A percentile compares a stretch with the other conserved stretches of the same genome.
Evolutionary conservation across 2,888 invertebrate species (phyloP).

Genomic region (Drosophila cognata): DNA sequence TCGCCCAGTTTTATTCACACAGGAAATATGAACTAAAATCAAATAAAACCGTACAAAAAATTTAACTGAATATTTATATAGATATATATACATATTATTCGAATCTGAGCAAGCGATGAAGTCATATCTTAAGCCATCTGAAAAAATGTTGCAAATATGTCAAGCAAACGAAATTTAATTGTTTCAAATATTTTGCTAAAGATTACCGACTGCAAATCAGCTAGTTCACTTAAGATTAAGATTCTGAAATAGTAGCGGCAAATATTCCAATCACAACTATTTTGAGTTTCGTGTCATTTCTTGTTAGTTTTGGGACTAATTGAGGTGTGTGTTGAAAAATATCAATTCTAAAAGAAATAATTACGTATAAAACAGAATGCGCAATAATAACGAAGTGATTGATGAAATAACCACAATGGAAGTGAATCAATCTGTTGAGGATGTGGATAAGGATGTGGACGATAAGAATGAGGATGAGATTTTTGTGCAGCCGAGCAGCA

Average conservation of each 20-base stretch:
- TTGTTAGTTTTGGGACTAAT: background rate
- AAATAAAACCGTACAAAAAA: background rate
- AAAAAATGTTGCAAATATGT: too few relatives aligned
- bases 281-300: background rate
- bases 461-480: background rate
- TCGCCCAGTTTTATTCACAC: background rate
- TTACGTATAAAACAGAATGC: conserved; percentile 21
- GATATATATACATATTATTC: background rate
- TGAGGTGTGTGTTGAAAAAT: background rate
- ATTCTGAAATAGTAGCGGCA: too few relatives aligned
- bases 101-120: background rate
- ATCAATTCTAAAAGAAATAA: conserved; percentile 15
- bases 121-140: background rate
- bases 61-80: background rate
- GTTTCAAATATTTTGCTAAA: background rate
- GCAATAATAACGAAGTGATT: conserved; percentile 21
- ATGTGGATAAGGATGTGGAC: background rate
- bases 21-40: background rate
- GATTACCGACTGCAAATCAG: background rate
- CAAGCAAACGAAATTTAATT: too few relatives aligned
- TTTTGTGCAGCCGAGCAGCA: conserved; percentile 22
- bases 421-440: conserved; percentile 6
- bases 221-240: too few relatives aligned
- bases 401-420: conserved; percentile 22
- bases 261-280: background rate